A percentile compares a stretch with the other conserved stretches of the same genome.
Conservation (phyloP, 2,888 invertebrate species). For the Junonia oenone region DNA sequence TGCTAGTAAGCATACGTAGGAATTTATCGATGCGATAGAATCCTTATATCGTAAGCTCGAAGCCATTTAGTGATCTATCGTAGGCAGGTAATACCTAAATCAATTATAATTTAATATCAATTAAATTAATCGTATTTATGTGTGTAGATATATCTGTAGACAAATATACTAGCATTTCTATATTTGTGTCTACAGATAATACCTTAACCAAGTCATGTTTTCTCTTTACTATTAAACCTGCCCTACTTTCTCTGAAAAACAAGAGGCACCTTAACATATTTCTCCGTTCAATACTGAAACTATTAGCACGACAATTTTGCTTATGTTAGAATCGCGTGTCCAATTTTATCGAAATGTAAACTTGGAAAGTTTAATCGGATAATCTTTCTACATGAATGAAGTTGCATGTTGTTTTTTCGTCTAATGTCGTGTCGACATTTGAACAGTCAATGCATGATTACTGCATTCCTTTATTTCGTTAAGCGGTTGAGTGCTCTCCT, state of each 20-base stretch:
- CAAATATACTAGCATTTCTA: no score
- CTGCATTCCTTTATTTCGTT: conserved; percentile 66
- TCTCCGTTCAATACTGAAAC: not conserved
- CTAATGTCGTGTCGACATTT: conserved; percentile 5
- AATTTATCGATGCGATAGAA: conserved; percentile 23
- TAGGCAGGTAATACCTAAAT: not conserved
- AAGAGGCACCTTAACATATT: not conserved
- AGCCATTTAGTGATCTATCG: not conserved
- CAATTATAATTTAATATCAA: not conserved
- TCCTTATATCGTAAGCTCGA: conserved; percentile 3
- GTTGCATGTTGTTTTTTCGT: conserved; percentile 14
- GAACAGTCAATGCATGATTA: conserved; percentile 34
- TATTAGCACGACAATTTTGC: not conserved
- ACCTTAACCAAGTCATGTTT: not conserved
- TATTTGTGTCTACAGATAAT: not conserved
- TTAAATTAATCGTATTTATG: conserved; percentile 2
- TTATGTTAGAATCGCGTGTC: conserved; percentile 17
- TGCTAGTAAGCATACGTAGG: conserved; percentile 31
- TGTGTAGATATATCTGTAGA: no score
- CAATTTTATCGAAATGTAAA: conserved; percentile 5
- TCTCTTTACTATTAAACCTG: not conserved
- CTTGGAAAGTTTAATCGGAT: conserved; percentile 22
- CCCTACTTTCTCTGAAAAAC: conserved; percentile 2
- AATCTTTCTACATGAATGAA: conserved; percentile 25
- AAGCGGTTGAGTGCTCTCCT: conserved; percentile 66